Percentiles rank a stretch among this genome's conserved stretches.
phyloP scores from a whole-genome alignment of 2,888 invertebrate species.

The Xanthia icteritia region DNA sequence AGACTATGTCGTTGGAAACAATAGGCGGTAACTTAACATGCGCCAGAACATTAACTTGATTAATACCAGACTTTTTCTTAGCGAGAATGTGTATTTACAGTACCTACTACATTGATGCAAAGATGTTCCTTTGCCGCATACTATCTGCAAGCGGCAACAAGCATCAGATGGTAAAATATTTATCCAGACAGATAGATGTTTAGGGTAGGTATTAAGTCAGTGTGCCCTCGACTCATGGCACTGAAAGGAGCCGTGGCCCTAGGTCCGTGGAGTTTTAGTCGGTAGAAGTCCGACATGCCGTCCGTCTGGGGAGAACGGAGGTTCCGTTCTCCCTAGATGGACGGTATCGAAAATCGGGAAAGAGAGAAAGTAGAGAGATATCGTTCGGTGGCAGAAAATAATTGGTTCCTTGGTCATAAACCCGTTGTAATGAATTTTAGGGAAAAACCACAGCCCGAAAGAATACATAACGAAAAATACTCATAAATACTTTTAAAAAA shows the following conservation, averaged over 20 bases:
- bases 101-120: not conserved
- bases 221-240: too few species aligned
- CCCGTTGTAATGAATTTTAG: not conserved
- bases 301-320: too few species aligned
- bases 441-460: not conserved
- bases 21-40: constrained; percentile 2
- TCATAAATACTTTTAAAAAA: not conserved
- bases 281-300: too few species aligned
- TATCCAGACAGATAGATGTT: too few species aligned
- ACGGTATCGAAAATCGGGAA: too few species aligned
- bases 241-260: too few species aligned
- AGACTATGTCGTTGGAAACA: constrained; percentile 12
- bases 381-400: not conserved
- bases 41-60: not conserved
- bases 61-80: not conserved
- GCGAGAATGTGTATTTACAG: not conserved
- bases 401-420: not conserved
- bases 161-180: not conserved
- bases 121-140: not conserved
- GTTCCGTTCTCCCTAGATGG: too few species aligned
- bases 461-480: too few species aligned
- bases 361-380: not conserved
- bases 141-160: not conserved
- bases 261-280: too few species aligned
- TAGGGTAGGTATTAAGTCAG: too few species aligned